Evolutionary conservation across 2,113 vertebrate genomes (phyloP).

Genomic region (Oplegnathus fasciatus): DNA sequence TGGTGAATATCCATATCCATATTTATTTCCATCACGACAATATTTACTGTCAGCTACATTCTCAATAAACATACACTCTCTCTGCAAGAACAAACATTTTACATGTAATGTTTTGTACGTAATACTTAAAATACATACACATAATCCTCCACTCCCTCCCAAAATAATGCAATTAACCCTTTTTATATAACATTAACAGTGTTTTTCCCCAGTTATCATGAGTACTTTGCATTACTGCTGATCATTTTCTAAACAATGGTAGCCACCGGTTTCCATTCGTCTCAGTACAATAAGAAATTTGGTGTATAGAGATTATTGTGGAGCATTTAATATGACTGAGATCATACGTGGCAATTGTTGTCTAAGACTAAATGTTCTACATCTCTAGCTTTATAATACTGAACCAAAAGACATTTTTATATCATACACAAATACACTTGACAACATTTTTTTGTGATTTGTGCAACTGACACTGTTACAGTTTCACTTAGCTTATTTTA

Average conservation of each 20-base stretch:
- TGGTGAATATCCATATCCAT: not conserved
- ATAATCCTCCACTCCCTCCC: not conserved
- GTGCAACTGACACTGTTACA: not conserved
- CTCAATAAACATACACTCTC: not conserved
- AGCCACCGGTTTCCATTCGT: not conserved
- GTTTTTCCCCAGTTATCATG: not conserved
- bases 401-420: not conserved
- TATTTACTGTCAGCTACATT: not conserved
- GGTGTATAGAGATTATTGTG: not conserved
- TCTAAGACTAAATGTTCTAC: not conserved
- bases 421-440: not conserved
- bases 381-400: not conserved
- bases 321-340: not conserved
- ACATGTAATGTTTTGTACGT: not conserved
- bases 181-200: not conserved
- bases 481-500: constrained; percentile 17
- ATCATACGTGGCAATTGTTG: not conserved
- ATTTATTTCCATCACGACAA: too few species aligned
- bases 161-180: not conserved
- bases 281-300: not conserved
- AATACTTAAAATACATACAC: not conserved
- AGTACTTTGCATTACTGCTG: not conserved
- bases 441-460: not conserved
- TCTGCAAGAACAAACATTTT: not conserved
- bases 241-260: not conserved